A percentile compares a stretch with the other conserved stretches of the same genome.
Evolutionary conservation across 2,888 invertebrate genomes (phyloP).

Genomic region (Pecten maximus): DNA sequence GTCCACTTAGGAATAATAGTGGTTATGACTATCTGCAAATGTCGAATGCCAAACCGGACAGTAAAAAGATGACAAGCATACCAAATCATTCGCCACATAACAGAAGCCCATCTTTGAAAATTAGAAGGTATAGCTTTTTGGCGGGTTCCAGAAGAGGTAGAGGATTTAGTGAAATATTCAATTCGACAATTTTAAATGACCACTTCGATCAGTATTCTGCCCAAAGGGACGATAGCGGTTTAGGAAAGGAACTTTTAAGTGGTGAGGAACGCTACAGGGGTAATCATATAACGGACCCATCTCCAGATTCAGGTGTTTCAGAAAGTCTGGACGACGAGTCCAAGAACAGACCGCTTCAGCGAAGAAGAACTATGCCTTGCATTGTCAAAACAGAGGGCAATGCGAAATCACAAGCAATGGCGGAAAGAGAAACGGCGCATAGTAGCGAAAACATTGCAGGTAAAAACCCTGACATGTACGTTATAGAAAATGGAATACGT

Average conservation of each 20-base stretch:
- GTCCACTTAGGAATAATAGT: slow-evolving; percentile 51
- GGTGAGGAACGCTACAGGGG: slow-evolving; percentile 59
- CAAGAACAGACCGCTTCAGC: slow-evolving; percentile 71
- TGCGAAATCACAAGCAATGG: slow-evolving; percentile 56
- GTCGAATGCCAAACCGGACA: slow-evolving; percentile 61
- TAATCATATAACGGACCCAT: slow-evolving; percentile 71
- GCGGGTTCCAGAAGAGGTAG: slow-evolving; percentile 77
- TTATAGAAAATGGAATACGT: slow-evolving; percentile 82
- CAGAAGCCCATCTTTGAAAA: slow-evolving; percentile 76
- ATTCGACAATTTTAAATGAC: slow-evolving; percentile 80
- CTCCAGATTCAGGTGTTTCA: slow-evolving; percentile 79
- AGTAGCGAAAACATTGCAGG: slow-evolving; percentile 75
- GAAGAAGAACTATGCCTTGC: slow-evolving; percentile 80
- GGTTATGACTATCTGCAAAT: slow-evolving; percentile 57
- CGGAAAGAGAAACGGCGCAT: slow-evolving; percentile 71
- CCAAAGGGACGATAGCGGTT: slow-evolving; percentile 76
- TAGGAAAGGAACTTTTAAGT: slow-evolving; percentile 72
- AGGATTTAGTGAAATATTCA: slow-evolving; percentile 79
- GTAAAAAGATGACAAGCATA: slow-evolving; percentile 65
- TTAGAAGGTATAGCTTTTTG: slow-evolving; percentile 78
- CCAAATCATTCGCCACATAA: slow-evolving; percentile 71
- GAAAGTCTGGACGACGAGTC: slow-evolving; percentile 73
- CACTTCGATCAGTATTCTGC: slow-evolving; percentile 82
- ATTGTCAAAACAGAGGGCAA: slow-evolving; percentile 74
- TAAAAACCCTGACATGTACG: slow-evolving; percentile 78